Conservation (phyloP, 2,797 vertebrate species). For the Rhinatrema bivittatum region DNA sequence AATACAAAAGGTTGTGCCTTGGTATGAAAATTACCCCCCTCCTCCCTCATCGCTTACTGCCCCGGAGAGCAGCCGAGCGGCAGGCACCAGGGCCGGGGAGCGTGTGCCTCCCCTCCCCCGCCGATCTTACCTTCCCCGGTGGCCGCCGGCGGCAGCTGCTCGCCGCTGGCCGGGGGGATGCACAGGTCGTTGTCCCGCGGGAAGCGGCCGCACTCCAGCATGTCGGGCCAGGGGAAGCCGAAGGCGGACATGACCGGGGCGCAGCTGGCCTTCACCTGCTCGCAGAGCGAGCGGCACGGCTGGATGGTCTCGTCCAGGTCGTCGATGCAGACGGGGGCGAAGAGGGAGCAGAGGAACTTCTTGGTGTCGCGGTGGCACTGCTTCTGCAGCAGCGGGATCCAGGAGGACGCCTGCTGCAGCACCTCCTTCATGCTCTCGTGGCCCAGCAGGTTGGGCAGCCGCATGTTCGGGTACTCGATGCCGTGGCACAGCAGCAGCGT, state of each 20-base stretch:
- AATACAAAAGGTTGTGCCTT: no score
- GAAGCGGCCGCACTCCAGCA: slow-evolving; percentile 88
- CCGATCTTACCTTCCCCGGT: slow-evolving; percentile 86
- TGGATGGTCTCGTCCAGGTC: slow-evolving; percentile 91
- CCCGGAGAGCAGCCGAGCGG: no score
- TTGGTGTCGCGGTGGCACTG: slow-evolving; percentile 91
- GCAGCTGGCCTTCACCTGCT: slow-evolving; percentile 82
- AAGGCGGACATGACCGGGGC: slow-evolving; percentile 94
- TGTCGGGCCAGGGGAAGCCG: slow-evolving; percentile 94
- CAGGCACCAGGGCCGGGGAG: no score
- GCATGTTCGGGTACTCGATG: slow-evolving; percentile 92
- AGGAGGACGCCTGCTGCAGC: slow-evolving; percentile 89
- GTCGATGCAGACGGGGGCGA: slow-evolving; percentile 89
- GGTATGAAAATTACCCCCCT: no score
- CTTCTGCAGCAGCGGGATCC: slow-evolving; percentile 94
- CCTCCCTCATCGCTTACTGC: no score
- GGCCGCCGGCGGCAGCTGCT: slow-evolving; percentile 64
- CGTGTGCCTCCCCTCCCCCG: no score
- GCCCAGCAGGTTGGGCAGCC: slow-evolving; percentile 91
- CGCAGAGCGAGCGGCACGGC: slow-evolving; percentile 89
- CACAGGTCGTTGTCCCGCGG: slow-evolving; percentile 91
- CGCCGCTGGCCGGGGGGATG: slow-evolving; percentile 77
- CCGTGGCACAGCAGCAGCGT: slow-evolving; percentile 83
- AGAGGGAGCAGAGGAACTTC: slow-evolving; percentile 95
- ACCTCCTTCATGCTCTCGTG: slow-evolving; percentile 94